Evolutionary conservation across 1,140 invertebrate genomes (phyloP).

Genomic region (Planococcus citri): DNA sequence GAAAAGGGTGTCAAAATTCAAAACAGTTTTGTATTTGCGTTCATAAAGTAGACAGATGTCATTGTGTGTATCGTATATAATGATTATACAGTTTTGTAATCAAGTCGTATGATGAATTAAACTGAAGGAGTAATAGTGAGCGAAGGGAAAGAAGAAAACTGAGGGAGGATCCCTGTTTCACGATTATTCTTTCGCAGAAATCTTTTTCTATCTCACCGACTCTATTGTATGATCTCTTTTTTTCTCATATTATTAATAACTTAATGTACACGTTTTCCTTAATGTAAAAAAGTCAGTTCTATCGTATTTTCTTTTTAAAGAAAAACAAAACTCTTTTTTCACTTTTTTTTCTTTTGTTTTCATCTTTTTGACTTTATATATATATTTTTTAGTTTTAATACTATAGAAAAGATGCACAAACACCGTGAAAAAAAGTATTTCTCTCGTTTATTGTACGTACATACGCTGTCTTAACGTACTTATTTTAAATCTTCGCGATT

Average conservation of each 20-base stretch:
- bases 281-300: slow-evolving; percentile 17
- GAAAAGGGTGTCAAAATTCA: slow-evolving; percentile 11
- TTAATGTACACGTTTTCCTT: slow-evolving; percentile 20
- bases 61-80: slow-evolving; percentile 18
- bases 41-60: slow-evolving; percentile 17
- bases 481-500: too few relatives aligned
- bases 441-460: too few relatives aligned
- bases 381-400: slow-evolving; percentile 10
- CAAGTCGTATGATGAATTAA: slow-evolving; percentile 19
- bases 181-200: slow-evolving; percentile 18
- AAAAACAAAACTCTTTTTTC: background rate
- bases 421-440: background rate
- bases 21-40: slow-evolving; percentile 16
- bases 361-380: slow-evolving; percentile 13
- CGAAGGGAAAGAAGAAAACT: background rate
- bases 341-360: slow-evolving; percentile 12
- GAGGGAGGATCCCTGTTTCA: slow-evolving; percentile 12
- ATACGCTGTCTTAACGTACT: too few relatives aligned
- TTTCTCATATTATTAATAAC: slow-evolving; percentile 21
- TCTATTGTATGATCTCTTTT: slow-evolving; percentile 17
- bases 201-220: slow-evolving; percentile 20
- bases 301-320: slow-evolving; percentile 20
- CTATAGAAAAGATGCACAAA: background rate
- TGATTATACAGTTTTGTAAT: slow-evolving; percentile 20
- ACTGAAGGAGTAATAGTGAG: slow-evolving; percentile 10